These are phyloP conservation scores for Luperina testacea DNA, from an alignment of 2,888 invertebrate genomes.

Conservation along the genomic window DNA sequence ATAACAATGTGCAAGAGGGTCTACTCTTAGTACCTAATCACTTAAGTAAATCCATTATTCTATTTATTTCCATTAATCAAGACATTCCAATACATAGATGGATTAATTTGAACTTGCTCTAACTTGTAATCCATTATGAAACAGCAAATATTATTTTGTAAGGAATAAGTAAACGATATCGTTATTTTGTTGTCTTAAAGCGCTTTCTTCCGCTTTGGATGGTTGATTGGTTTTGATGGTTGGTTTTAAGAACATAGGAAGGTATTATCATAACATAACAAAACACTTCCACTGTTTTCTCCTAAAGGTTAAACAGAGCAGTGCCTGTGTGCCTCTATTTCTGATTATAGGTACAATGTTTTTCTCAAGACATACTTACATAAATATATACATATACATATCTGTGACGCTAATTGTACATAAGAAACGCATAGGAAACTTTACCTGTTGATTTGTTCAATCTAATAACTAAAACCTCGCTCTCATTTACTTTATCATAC, in stretches of 20 bases:
- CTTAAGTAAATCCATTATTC: conserved; percentile 47
- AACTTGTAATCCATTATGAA: conserved; percentile 48
- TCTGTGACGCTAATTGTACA: not conserved
- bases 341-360: not conserved
- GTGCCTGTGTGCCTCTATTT: not conserved
- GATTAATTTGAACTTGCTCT: conserved; percentile 40
- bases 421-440: not conserved
- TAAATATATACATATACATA: not conserved
- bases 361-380: no score
- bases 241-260: not conserved
- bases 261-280: not conserved
- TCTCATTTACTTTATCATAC: not conserved
- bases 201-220: not conserved
- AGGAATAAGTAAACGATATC: conserved; percentile 13
- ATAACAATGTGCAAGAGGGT: conserved; percentile 39
- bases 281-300: not conserved
- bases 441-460: not conserved
- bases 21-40: conserved; percentile 34
- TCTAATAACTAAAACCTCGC: not conserved
- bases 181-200: conserved; percentile 1
- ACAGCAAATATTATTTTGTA: conserved; percentile 33
- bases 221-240: not conserved
- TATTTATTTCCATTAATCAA: conserved; percentile 54
- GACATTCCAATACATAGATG: conserved; percentile 31
- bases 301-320: not conserved